Evolutionary conservation across 1,140 invertebrate species (phyloP).

Genomic region (Papilio polytes): DNA sequence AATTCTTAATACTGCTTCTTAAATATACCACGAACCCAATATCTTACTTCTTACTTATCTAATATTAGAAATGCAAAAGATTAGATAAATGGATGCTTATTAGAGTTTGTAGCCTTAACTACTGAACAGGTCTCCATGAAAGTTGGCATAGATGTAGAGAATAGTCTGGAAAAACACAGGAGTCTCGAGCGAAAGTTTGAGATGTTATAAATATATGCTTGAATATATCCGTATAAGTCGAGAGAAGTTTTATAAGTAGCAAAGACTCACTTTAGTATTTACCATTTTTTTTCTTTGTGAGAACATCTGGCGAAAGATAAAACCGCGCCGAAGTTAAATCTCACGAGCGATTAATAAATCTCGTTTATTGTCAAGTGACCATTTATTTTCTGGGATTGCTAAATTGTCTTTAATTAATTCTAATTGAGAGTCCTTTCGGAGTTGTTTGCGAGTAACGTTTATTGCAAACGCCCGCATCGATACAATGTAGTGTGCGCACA

Average conservation of each 20-base stretch:
- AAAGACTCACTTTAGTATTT: neutral
- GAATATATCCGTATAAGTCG: too few species aligned
- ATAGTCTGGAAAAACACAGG: too few species aligned
- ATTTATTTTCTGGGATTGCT: constrained; percentile 76
- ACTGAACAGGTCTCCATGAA: too few species aligned
- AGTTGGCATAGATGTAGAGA: too few species aligned
- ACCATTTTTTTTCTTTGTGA: neutral
- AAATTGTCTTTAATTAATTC: constrained; percentile 83
- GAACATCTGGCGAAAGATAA: constrained; percentile 29
- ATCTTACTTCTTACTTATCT: neutral
- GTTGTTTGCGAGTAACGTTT: constrained; percentile 69
- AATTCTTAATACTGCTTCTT: too few species aligned
- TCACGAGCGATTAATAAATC: constrained; percentile 76
- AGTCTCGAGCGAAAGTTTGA: too few species aligned
- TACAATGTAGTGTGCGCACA: constrained; percentile 54
- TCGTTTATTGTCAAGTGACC: constrained; percentile 75
- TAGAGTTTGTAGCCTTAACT: too few species aligned
- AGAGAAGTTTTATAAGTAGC: neutral
- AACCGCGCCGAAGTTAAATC: constrained; percentile 56
- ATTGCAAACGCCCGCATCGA: constrained; percentile 76
- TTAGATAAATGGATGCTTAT: too few species aligned
- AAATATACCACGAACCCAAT: neutral
- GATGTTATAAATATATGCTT: too few species aligned
- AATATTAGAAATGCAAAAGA: too few species aligned
- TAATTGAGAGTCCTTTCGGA: constrained; percentile 77